Evolutionary conservation across 1,140 invertebrate species (phyloP), one percentile per base, ranked within the genome.

Genomic region (Procambarus virginalis): DNA sequence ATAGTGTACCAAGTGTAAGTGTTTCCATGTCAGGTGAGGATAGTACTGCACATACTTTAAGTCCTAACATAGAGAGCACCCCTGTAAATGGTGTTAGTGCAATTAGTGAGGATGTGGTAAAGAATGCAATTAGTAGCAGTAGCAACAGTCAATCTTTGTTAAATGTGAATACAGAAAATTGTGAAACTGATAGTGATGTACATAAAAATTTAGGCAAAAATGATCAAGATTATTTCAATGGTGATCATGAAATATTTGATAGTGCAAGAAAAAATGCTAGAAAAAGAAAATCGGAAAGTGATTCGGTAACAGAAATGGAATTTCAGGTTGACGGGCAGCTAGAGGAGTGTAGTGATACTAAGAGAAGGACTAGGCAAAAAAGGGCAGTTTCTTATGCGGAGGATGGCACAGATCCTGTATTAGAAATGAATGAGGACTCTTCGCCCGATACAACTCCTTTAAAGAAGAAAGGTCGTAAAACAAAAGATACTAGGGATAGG

Each of bases 371-470:
- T 64, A 79, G 92, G 48, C 92, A 92, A 75, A 89, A 89, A 76
- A 76, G 92, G 2, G 89, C 92, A 14, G 79, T 92, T 45, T 91
- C 90, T n/a, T 92, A 92, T 55, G 92, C 89, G 34, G 92, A 92
- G 70, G 92, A 92, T 89, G 92, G 89, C 70, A 92, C 92, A 34
- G 92, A 92, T 81, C 92, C 92, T 83, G 92, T 92, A 45, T 73
- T 92, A 48, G 92, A 92, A 83, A 92, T 89, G 86, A 92, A 89
- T 75, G 92, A 92, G 68, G 92, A 92, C 78, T 82, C 86, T 2
- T 77, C 80, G 22, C 90, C 84, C 22, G 76, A 86, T 51, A 70
- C 86, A 5, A 84, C 91, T 34, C 91, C 91, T 10, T 49, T 81
- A 6, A 89, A 89, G 68, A 92, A 90, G 86, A 89, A 86, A 76